phyloP scores from a whole-genome alignment of 2,797 vertebrate species.

The Epinephelus coioides region DNA sequence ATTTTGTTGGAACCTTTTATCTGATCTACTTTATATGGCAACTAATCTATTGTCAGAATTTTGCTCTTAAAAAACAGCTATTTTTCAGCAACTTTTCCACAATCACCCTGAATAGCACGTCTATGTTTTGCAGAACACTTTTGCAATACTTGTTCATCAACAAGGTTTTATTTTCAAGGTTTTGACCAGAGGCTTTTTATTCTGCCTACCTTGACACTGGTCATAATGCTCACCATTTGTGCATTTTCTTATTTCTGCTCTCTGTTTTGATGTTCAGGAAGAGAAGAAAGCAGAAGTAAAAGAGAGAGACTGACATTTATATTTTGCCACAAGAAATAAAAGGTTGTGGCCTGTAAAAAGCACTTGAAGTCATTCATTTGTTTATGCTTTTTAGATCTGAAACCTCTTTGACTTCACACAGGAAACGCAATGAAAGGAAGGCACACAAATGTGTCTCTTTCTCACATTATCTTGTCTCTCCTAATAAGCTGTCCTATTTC shows the following conservation, averaged over 20 bases:
- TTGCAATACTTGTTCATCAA: constrained; percentile 1
- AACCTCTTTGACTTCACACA: not conserved
- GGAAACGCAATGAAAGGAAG: not conserved
- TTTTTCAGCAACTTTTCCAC: not conserved
- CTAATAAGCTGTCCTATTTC: constrained; percentile 14
- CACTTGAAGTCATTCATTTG: not conserved
- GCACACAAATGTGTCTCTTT: not conserved
- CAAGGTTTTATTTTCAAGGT: constrained; percentile 18
- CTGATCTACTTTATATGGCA: not conserved
- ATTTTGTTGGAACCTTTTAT: not conserved
- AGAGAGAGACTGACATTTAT: constrained; percentile 2
- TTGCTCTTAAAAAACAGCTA: not conserved
- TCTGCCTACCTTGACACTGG: not conserved
- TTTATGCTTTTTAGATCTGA: constrained; percentile 16
- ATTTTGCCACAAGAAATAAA: constrained; percentile 16
- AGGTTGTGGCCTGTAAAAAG: constrained; percentile 13
- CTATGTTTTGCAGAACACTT: not conserved
- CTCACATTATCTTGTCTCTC: constrained; percentile 30
- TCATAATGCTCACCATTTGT: constrained; percentile 23
- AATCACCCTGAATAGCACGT: not conserved
- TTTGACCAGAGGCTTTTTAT: constrained; percentile 16
- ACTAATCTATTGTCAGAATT: not conserved
- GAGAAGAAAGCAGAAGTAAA: not conserved
- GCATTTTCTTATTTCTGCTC: constrained; percentile 1
- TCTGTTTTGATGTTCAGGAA: constrained; percentile 22